Evolutionary conservation across 2,797 vertebrate species (phyloP).

Genomic region (Anabacerthia variegaticeps): DNA sequence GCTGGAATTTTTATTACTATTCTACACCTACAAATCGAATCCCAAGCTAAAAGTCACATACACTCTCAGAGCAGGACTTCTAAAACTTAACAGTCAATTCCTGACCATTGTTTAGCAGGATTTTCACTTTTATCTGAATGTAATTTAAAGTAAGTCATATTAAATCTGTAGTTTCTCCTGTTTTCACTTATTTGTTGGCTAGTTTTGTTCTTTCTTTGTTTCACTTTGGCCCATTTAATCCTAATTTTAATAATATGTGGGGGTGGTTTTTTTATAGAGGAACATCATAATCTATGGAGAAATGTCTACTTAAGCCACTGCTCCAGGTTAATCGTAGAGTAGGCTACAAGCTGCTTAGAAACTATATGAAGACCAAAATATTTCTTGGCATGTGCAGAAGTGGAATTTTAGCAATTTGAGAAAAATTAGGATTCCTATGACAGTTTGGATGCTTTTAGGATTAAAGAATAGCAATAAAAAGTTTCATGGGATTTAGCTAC

Average conservation of each 20-base stretch:
- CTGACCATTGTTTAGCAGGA: not conserved
- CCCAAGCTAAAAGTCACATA: not conserved
- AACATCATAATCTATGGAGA: not conserved
- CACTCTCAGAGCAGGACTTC: not conserved
- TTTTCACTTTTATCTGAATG: not conserved
- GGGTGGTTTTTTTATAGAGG: accelerated
- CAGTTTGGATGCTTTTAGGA: not conserved
- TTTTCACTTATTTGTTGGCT: not conserved
- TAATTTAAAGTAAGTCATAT: not conserved
- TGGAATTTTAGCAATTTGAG: not conserved
- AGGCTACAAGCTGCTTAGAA: not conserved
- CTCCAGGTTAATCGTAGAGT: not conserved
- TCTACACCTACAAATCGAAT: not conserved
- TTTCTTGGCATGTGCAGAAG: not conserved
- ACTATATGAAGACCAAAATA: not conserved
- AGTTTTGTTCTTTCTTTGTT: not conserved
- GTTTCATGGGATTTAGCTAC: not conserved
- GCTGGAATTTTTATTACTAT: not conserved
- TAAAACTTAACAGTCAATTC: not conserved
- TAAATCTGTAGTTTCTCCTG: not conserved
- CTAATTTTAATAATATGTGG: not conserved
- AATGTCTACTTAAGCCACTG: not conserved
- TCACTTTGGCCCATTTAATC: not conserved
- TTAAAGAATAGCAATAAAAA: not conserved
- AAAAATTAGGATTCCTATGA: not conserved